These are phyloP conservation scores for Chymomyza amoena DNA, from an alignment of 2,888 invertebrate genomes.

Conservation along the genomic window DNA sequence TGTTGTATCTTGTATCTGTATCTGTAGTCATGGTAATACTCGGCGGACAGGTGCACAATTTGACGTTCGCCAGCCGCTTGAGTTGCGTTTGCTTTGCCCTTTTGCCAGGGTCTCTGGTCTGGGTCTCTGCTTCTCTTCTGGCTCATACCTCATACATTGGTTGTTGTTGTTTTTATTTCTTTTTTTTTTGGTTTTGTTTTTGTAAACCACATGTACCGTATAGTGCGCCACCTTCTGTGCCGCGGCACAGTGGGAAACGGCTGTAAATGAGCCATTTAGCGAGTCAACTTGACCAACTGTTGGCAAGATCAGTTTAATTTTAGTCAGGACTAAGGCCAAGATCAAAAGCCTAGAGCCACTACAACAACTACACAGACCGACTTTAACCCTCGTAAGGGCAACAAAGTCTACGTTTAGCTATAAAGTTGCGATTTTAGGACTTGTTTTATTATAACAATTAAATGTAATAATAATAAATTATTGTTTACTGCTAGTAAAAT, in stretches of 20 bases:
- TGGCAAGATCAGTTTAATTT: slow-evolving; percentile 1
- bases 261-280: slow-evolving; percentile 71
- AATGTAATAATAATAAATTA: no score
- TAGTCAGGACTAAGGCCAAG: background rate
- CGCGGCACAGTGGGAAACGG: slow-evolving; percentile 61
- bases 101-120: slow-evolving; percentile 9
- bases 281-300: slow-evolving; percentile 50
- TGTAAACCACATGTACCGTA: slow-evolving; percentile 66
- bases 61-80: slow-evolving; percentile 58
- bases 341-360: background rate
- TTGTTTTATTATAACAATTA: no score
- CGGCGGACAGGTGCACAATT: slow-evolving; percentile 75
- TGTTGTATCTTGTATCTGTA: slow-evolving; percentile 13
- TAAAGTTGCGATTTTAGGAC: no score
- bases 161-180: no score
- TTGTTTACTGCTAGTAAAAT: no score
- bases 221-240: slow-evolving; percentile 29
- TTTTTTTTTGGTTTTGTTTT: background rate
- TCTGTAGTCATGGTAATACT: slow-evolving; percentile 73
- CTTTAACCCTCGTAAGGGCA: background rate
- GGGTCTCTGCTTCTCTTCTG: slow-evolving; percentile 38
- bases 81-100: slow-evolving; percentile 42
- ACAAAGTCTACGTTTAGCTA: background rate
- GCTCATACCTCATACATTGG: slow-evolving; percentile 44
- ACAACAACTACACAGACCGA: background rate